Conservation (phyloP, 2,888 invertebrate species). For the Palloptera scutellata region DNA sequence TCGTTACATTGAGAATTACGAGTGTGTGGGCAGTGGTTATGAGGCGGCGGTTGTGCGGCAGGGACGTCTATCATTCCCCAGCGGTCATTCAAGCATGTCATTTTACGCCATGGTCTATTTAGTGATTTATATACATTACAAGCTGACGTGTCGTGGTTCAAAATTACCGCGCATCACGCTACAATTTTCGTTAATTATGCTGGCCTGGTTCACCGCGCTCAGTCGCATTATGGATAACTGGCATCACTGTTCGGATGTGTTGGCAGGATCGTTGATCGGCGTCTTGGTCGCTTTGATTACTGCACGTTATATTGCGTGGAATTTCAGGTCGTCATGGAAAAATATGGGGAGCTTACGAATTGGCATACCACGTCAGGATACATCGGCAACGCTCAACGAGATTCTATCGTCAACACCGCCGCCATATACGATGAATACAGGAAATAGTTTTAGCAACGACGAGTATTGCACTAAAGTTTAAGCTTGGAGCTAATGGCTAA, state of each 20-base stretch:
- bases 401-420: constrained; percentile 51
- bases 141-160: constrained; percentile 81
- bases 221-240: constrained; percentile 56
- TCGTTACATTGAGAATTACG: constrained; percentile 78
- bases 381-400: constrained; percentile 51
- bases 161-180: constrained; percentile 81
- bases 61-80: constrained; percentile 86
- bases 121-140: constrained; percentile 84
- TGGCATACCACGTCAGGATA: constrained; percentile 43
- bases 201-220: constrained; percentile 57
- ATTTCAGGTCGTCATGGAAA: constrained; percentile 25
- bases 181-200: constrained; percentile 67
- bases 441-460: constrained; percentile 41
- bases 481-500: not conserved
- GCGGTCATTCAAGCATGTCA: constrained; percentile 89
- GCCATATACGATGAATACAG: constrained; percentile 43
- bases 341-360: constrained; percentile 19
- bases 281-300: constrained; percentile 49
- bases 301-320: constrained; percentile 45
- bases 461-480: constrained; percentile 57
- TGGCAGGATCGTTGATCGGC: constrained; percentile 50
- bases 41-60: constrained; percentile 71
- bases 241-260: constrained; percentile 60
- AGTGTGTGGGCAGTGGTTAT: constrained; percentile 68
- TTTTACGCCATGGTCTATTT: constrained; percentile 85